Percentiles rank a stretch among this genome's conserved stretches.
Conservation (phyloP, 1,140 invertebrate species). For the Camponotus floridanus region DNA sequence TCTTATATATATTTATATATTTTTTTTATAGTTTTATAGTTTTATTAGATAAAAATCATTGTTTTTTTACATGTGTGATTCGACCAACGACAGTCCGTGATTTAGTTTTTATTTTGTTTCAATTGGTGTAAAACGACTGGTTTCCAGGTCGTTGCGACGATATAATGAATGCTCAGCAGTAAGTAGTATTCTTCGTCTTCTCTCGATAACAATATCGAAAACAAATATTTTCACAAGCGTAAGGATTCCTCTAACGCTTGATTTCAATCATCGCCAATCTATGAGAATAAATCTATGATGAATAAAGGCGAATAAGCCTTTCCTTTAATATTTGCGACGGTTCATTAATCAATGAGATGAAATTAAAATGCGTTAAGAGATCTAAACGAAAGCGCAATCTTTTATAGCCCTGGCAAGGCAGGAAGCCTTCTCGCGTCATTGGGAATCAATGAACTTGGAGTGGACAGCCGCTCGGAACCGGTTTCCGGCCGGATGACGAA, state of each 20-base stretch:
- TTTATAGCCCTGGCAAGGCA: slow-evolving; percentile 1
- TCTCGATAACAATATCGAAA: not conserved
- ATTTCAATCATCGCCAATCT: slow-evolving; percentile 40
- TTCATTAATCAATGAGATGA: not conserved
- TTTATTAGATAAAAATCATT: not conserved
- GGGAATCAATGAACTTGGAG: slow-evolving; percentile 71
- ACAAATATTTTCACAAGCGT: not conserved
- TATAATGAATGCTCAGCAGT: slow-evolving; percentile 40
- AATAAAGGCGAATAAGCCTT: not conserved
- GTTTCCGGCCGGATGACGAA: slow-evolving; percentile 68
- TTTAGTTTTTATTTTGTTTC: slow-evolving; percentile 61
- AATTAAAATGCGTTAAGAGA: slow-evolving; percentile 5
- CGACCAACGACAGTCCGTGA: not conserved
- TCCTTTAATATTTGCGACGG: not conserved
- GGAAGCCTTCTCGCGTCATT: slow-evolving; percentile 64
- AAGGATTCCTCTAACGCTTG: slow-evolving; percentile 7
- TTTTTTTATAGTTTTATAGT: no score
- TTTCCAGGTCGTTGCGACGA: slow-evolving; percentile 68
- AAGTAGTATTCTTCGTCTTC: slow-evolving; percentile 39
- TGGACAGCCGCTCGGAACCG: slow-evolving; percentile 58
- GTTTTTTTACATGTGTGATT: not conserved
- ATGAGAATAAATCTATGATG: not conserved
- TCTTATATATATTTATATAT: no score
- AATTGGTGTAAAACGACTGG: slow-evolving; percentile 54
- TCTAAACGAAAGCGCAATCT: not conserved